Conservation (phyloP, 2,888 invertebrate species). For the Mesochorus sp. region DNA sequence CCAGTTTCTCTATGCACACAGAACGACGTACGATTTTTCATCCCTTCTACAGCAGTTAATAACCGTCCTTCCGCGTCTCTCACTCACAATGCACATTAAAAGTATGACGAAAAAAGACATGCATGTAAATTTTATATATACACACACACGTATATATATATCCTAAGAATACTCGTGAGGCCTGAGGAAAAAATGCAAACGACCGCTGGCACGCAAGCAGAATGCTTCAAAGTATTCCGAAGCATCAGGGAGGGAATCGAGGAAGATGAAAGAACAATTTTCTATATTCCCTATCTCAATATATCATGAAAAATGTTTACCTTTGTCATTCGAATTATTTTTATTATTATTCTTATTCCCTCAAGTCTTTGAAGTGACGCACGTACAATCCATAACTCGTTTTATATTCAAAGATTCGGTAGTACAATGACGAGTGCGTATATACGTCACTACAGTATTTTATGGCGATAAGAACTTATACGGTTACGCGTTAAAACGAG, state of each 20-base stretch:
- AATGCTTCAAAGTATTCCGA: slow-evolving; percentile 3
- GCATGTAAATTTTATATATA: background rate
- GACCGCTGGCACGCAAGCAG: slow-evolving; percentile 39
- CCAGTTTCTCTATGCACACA: background rate
- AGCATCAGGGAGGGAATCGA: background rate
- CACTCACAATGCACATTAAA: slow-evolving; percentile 10
- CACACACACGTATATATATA: slow-evolving; percentile 6
- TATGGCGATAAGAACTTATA: slow-evolving; percentile 9
- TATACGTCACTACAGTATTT: slow-evolving; percentile 27
- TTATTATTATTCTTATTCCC: background rate
- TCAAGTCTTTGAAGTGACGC: background rate
- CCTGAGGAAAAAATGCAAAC: slow-evolving; percentile 29
- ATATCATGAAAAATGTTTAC: background rate
- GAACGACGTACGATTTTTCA: slow-evolving; percentile 13
- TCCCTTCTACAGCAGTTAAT: background rate
- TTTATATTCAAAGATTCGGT: slow-evolving; percentile 26
- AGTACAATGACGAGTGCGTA: slow-evolving; percentile 16
- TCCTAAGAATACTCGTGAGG: background rate
- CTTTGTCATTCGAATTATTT: background rate
- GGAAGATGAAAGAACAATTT: slow-evolving; percentile 36
- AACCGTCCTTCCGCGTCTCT: background rate
- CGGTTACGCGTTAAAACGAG: background rate
- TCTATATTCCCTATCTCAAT: slow-evolving; percentile 18
- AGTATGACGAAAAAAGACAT: background rate
- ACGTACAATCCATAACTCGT: background rate